Evolutionary conservation across 1,140 invertebrate species (phyloP), one percentile per base, ranked within the genome.

Genomic region (Drosophila bocqueti): DNA sequence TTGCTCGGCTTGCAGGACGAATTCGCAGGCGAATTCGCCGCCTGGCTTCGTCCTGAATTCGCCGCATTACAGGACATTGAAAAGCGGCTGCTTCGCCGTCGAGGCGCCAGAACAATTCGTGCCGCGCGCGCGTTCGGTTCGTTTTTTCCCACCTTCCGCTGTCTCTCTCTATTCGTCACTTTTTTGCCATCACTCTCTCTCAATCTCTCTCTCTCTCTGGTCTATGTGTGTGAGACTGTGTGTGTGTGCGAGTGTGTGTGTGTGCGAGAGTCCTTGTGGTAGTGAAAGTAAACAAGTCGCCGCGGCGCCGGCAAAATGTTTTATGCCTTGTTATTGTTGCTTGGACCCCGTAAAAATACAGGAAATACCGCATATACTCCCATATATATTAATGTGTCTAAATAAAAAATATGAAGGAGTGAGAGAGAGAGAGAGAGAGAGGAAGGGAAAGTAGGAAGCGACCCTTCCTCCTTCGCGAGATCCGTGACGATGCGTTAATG

Each of bases 111-210:
- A 91, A 89, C 79, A 84, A 84, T 80, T 89, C 84, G 89, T 82
- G 81, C 89, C 71, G 89, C 76, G 81, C 74, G 89, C 89, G 83
- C 79, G 89, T 91, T 81, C 89, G 89, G 84, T 91, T 87, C 83
- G 76, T 79, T 79, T 58, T 52, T 68, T 36, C 24, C 34, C 42
- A 26, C 18, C 54, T 34, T 18, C 24, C 34, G 55, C 38, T 58
- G 11, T 42, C 15, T 31, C 13, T 43, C 21, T 16, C 21, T 49
- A 52, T 40, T 21, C 36, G 24, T 11, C 8, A 49, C 15, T 43
- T 47, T 34, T 11, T 62, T 54, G 43, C 57, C 66, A 38, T 43
- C n/a, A n/a, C 52, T 60, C 43, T 52, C 60, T 57, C 60, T 45
- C 13, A 6, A 7, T 38, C 16, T 31, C 13, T 43, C 21, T 13